Conservation (phyloP, 2,797 vertebrate species). For the Hydrolagus colliei region DNA sequence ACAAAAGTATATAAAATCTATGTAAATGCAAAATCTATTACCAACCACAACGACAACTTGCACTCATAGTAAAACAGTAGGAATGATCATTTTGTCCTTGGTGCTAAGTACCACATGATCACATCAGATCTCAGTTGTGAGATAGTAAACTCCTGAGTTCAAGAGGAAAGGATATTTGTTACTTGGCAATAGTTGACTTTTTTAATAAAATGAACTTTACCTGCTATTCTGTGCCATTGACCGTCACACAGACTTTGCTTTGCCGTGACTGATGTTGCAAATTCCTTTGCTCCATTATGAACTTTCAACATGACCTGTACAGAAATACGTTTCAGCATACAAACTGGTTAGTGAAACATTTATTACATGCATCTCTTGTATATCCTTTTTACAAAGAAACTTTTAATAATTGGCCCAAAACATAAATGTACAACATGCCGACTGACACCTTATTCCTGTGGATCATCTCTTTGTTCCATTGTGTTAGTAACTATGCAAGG, state of each 20-base stretch:
- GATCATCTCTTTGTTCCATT: too few species aligned
- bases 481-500: too few species aligned
- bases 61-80: too few species aligned
- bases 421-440: too few species aligned
- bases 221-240: conserved; percentile 81
- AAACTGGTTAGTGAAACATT: not conserved
- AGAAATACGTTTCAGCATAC: not conserved
- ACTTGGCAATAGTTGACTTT: not conserved
- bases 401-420: too few species aligned
- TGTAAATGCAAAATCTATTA: too few species aligned
- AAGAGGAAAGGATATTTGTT: not conserved
- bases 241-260: conserved; percentile 74
- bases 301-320: conserved; percentile 74
- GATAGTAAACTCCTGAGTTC: not conserved
- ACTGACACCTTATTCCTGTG: too few species aligned
- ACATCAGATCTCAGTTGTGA: not conserved
- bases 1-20: too few species aligned
- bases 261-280: conserved; percentile 71
- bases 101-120: not conserved
- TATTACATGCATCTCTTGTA: not conserved
- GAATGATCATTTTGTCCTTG: not conserved
- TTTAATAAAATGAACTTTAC: conserved; percentile 47
- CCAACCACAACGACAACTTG: not conserved
- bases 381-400: too few species aligned
- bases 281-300: conserved; percentile 70